phyloP scores from a whole-genome alignment of 2,113 vertebrate species.

The Gadus macrocephalus region DNA sequence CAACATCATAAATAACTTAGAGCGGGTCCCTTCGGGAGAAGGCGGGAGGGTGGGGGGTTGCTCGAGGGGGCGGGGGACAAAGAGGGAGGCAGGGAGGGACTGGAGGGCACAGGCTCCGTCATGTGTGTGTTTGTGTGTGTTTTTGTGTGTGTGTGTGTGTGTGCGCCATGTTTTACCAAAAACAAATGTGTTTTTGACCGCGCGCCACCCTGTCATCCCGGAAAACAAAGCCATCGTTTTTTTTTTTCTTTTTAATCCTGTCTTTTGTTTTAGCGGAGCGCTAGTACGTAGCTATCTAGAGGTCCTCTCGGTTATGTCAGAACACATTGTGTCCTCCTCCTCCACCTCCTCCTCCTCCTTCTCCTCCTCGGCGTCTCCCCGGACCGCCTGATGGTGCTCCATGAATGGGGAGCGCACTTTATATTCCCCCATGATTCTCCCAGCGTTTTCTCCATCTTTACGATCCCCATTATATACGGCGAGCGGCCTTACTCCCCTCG shows the following conservation, averaged over 20 bases:
- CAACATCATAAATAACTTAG: constrained; percentile 73
- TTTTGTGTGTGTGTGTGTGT: too few species aligned
- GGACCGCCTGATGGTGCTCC: constrained; percentile 31
- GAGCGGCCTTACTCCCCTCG: constrained; percentile 33
- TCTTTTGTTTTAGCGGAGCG: constrained; percentile 53
- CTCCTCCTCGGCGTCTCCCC: constrained; percentile 38
- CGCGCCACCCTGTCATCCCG: constrained; percentile 46
- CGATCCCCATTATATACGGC: constrained; percentile 34
- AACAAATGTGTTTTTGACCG: constrained; percentile 36
- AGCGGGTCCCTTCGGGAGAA: constrained; percentile 52
- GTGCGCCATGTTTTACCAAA: too few species aligned
- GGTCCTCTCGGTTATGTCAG: too few species aligned
- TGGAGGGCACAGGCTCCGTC: constrained; percentile 38
- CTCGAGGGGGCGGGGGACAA: too few species aligned
- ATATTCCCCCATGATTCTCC: constrained; percentile 24
- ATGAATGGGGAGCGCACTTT: constrained; percentile 36
- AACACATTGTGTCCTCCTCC: too few species aligned
- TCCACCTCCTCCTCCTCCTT: constrained; percentile 1
- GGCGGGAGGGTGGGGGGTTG: constrained; percentile 32
- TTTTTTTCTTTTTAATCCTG: constrained; percentile 46
- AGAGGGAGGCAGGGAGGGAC: too few species aligned
- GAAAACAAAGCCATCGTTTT: constrained; percentile 10
- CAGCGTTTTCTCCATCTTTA: constrained; percentile 27
- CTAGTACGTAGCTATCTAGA: neutral
- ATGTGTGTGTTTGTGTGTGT: too few species aligned